Conservation (phyloP, 1,140 invertebrate genomes). For the Sitobion miscanthi region DNA sequence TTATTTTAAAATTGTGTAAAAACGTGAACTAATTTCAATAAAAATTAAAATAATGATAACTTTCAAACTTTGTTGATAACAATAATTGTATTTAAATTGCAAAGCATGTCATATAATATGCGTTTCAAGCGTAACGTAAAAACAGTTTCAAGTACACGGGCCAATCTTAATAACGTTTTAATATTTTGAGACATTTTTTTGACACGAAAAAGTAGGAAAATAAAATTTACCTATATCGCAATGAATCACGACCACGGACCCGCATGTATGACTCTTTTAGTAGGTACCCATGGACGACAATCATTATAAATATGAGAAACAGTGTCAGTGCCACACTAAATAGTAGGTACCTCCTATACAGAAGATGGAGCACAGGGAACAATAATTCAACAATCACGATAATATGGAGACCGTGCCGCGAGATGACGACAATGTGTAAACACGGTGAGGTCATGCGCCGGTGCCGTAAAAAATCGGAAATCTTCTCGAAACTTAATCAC, state of each 20-base stretch:
- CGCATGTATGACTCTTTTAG: background rate
- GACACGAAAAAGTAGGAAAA: background rate
- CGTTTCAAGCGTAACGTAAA: background rate
- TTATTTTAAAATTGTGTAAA: background rate
- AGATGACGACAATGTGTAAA: background rate
- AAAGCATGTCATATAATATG: background rate
- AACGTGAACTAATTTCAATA: background rate
- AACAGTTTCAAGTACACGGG: background rate
- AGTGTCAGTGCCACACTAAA: constrained; percentile 29
- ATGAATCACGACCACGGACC: background rate
- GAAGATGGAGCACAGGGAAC: background rate
- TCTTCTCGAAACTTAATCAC: constrained; percentile 25
- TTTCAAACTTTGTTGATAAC: background rate
- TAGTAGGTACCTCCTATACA: too few species aligned
- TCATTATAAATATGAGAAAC: constrained; percentile 15
- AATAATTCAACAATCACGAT: constrained; percentile 20
- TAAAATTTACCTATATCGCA: background rate
- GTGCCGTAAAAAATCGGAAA: constrained; percentile 51
- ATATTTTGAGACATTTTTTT: background rate
- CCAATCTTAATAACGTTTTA: background rate
- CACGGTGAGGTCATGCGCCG: constrained; percentile 23
- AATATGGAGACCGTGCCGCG: background rate
- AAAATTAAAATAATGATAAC: background rate
- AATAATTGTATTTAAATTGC: background rate
- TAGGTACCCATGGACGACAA: background rate